Evolutionary conservation across 2,888 invertebrate genomes (phyloP), one percentile per base, ranked within the genome.

Genomic region (Tetranychus piercei): DNA sequence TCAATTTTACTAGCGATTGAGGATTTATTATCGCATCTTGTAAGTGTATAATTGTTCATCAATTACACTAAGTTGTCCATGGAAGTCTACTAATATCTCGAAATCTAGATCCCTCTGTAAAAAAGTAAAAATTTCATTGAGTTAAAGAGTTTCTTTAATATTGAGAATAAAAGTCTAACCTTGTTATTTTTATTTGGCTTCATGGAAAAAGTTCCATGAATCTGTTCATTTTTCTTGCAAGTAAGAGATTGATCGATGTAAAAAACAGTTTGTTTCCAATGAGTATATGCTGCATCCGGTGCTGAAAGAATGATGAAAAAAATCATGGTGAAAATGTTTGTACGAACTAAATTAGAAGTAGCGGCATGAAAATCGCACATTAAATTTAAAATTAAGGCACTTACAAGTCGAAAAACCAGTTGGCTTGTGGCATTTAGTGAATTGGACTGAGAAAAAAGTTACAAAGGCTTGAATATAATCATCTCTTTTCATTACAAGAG

Each of bases 261-360:
- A 85, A 99, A 99, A 73, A 99, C 97, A 8, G 91, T 92, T 83
- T 96, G 95, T 83, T 99, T 99, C 99, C 99, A 99, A 83, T 99
- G 99, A 34, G 99, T 99, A 84, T 99, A 97, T 45, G 92, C 91
- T 1, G 93, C 90, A 82, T 97, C 97, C 0, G 99, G 99, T 0
- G 94, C 94, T 76, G 78, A 23, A 77, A 45, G 15, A 15, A 76
- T 15, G 44, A 44, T 9, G n/a, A 22, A 5, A 64, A 67, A 66
- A 34, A 4, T 34, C 34, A 3, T 34, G 34, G 0, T 34, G 3
- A 34, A 34, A 34, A 9, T 6, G 34, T 6, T 8, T 8, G 34
- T 34, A 34, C 3, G 34, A 34, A 34, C 34, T 5, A 34, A 4
- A 34, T 3, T 34, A 4, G 5, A 20, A 7, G n/a, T n/a, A n/a